These are phyloP conservation scores for Fragariocoptes setiger DNA, from an alignment of 1,140 invertebrate genomes.

Conservation along the genomic window DNA sequence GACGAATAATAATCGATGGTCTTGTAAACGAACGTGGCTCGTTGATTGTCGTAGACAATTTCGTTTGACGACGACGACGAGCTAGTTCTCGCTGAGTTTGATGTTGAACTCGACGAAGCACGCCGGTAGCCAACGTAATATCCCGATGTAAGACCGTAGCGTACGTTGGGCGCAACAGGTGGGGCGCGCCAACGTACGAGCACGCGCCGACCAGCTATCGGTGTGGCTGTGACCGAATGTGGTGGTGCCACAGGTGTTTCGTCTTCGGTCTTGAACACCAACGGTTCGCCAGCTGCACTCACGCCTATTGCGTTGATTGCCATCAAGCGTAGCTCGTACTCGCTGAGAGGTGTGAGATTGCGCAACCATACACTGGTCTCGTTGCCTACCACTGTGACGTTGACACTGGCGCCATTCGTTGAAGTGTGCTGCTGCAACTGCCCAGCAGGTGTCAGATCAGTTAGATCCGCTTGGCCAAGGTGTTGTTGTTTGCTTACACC, in stretches of 20 bases:
- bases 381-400: conserved; percentile 26
- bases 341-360: conserved; percentile 47
- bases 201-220: background rate
- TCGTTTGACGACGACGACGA: background rate
- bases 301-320: conserved; percentile 86
- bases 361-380: conserved; percentile 40
- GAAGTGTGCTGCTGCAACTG: background rate
- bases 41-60: too few relatives aligned
- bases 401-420: conserved; percentile 3
- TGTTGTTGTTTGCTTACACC: background rate
- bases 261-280: conserved; percentile 44
- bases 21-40: too few relatives aligned
- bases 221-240: conserved; percentile 4
- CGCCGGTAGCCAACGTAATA: conserved; percentile 16
- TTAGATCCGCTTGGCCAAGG: too few relatives aligned
- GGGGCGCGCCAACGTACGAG: conserved; percentile 10
- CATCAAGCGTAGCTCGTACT: conserved; percentile 75
- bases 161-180: conserved; percentile 13
- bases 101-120: conserved; percentile 5
- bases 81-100: background rate
- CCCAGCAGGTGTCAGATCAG: too few relatives aligned
- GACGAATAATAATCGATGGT: too few relatives aligned
- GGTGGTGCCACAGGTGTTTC: conserved; percentile 20
- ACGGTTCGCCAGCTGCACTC: conserved; percentile 64
- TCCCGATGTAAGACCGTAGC: conserved; percentile 17